These are phyloP conservation scores for Anneissia japonica DNA, from an alignment of 35 echinoderm and acorn worm species.

Conservation along the genomic window DNA sequence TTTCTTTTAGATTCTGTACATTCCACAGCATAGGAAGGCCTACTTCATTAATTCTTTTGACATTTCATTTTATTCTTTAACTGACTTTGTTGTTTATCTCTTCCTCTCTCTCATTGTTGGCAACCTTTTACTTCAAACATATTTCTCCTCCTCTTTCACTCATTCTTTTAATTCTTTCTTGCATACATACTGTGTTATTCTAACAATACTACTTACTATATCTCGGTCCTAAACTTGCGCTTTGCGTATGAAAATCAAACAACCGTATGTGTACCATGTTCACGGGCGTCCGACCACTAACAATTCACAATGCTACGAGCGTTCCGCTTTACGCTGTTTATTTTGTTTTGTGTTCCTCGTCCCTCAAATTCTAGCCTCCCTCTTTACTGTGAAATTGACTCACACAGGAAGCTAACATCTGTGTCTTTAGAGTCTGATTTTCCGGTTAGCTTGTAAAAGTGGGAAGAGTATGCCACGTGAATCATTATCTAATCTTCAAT, in stretches of 20 bases:
- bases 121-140: too few relatives aligned
- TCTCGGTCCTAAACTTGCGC: background rate
- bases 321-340: background rate
- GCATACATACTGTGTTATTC: background rate
- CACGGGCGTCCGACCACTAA: too few relatives aligned
- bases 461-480: background rate
- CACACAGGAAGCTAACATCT: background rate
- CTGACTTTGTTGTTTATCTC: too few relatives aligned
- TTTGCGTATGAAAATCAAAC: background rate
- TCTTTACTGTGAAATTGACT: background rate
- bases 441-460: background rate
- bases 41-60: too few relatives aligned
- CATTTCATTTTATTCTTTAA: too few relatives aligned
- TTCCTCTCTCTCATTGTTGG: too few relatives aligned
- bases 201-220: background rate
- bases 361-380: background rate
- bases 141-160: too few relatives aligned
- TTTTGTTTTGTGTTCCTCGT: background rate
- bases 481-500: too few relatives aligned
- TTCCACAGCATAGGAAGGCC: too few relatives aligned
- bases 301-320: background rate
- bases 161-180: too few relatives aligned
- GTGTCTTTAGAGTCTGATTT: background rate
- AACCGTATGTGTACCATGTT: background rate
- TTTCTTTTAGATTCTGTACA: too few relatives aligned